phyloP scores from a whole-genome alignment of 2,797 vertebrate genomes.

The Dromococcyx pavoninus region DNA sequence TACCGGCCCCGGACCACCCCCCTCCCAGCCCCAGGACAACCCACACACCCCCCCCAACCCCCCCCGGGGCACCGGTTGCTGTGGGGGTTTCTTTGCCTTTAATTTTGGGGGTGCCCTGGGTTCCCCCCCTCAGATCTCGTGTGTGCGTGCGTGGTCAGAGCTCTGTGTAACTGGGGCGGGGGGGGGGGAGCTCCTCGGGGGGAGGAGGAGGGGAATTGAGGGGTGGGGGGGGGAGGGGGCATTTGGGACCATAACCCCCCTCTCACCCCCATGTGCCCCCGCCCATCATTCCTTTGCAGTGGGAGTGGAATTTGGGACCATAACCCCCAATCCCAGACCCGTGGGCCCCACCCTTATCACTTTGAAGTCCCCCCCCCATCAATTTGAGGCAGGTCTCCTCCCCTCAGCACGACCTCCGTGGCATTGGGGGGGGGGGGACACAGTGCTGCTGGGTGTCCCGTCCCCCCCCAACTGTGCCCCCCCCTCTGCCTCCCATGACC shows the following conservation, averaged over 20 bases:
- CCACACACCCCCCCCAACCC: too few species aligned
- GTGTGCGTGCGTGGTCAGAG: constrained; percentile 58
- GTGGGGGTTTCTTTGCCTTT: constrained; percentile 40
- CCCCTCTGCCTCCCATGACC: too few species aligned
- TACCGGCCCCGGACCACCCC: constrained; percentile 19
- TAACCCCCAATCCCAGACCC: too few species aligned
- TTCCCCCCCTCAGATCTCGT: constrained; percentile 45
- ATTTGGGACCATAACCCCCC: too few species aligned
- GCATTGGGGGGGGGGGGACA: too few species aligned
- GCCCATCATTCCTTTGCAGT: too few species aligned
- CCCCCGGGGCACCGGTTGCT: constrained; percentile 63
- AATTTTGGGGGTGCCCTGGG: constrained; percentile 31
- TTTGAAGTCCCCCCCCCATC: too few species aligned
- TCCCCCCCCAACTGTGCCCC: too few species aligned
- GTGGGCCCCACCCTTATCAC: too few species aligned
- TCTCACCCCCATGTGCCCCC: background rate
- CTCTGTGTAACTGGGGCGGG: constrained; percentile 4
- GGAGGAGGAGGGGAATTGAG: background rate
- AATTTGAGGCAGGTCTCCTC: background rate
- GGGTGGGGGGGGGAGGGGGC: background rate
- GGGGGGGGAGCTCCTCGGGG: background rate
- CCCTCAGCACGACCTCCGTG: background rate
- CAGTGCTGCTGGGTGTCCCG: too few species aligned
- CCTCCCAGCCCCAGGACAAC: background rate
- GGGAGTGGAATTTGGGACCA: too few species aligned